phyloP scores from a whole-genome alignment of 2,113 vertebrate species.

The Promerops cafer region DNA sequence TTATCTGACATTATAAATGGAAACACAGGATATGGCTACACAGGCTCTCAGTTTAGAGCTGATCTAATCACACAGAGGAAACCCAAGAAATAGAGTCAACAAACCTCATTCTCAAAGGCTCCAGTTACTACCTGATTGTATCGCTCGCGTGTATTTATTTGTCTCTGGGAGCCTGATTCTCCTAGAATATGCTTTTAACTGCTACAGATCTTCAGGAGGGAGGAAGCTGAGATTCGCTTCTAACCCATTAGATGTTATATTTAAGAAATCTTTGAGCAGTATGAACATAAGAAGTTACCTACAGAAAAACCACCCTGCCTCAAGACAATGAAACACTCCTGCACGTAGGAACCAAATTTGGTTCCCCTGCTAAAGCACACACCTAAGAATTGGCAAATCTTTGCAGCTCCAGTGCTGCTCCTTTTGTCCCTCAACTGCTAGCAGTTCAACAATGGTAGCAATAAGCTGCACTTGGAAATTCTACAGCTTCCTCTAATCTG shows the following conservation, averaged over 20 bases:
- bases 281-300: neutral
- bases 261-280: neutral
- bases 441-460: neutral
- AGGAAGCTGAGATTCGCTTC: neutral
- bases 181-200: neutral
- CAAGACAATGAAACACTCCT: neutral
- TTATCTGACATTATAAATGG: slow-evolving; percentile 17
- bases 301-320: neutral
- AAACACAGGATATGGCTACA: neutral
- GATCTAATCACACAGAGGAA: slow-evolving; percentile 41
- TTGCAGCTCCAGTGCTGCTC: neutral
- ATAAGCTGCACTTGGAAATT: neutral
- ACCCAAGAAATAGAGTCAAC: slow-evolving; percentile 20
- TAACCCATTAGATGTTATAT: neutral
- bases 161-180: neutral
- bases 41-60: slow-evolving; percentile 2
- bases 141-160: neutral
- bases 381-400: neutral
- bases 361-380: neutral
- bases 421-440: neutral
- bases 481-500: neutral
- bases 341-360: neutral
- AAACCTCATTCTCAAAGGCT: slow-evolving; percentile 34
- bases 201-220: neutral
- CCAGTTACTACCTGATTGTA: neutral